A percentile compares a stretch with the other conserved stretches of the same genome.
Evolutionary conservation across 2,888 invertebrate species (phyloP).

Genomic region (Lasiommata megera): DNA sequence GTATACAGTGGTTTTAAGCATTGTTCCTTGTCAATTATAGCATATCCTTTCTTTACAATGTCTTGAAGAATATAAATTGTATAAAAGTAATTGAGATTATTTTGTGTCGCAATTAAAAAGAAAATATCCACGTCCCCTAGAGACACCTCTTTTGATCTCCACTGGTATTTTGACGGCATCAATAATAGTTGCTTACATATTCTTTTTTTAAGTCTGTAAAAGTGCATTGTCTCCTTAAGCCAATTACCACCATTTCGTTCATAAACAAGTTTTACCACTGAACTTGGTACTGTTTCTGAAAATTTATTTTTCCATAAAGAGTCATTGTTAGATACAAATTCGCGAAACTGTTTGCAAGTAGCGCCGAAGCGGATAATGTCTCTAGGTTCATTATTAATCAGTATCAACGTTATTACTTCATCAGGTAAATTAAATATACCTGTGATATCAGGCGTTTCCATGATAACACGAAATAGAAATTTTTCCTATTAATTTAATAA

Average conservation of each 20-base stretch:
- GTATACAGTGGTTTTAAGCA: constrained; percentile 45
- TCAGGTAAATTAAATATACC: constrained; percentile 45
- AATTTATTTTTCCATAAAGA: constrained; percentile 53
- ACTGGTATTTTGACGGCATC: constrained; percentile 51
- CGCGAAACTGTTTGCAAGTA: constrained; percentile 76
- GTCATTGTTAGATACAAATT: constrained; percentile 60
- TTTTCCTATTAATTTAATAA: no score
- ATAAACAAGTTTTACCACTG: constrained; percentile 32
- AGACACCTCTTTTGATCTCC: constrained; percentile 38
- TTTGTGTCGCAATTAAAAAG: constrained; percentile 43
- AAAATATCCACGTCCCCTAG: constrained; percentile 46
- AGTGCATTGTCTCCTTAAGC: constrained; percentile 44
- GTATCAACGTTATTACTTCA: constrained; percentile 50
- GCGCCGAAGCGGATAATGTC: constrained; percentile 77
- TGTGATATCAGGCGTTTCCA: neutral
- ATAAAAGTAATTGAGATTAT: constrained; percentile 47
- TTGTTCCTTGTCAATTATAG: constrained; percentile 33
- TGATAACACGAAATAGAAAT: neutral
- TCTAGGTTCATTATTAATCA: constrained; percentile 39
- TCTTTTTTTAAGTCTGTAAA: constrained; percentile 36
- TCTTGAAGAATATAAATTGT: constrained; percentile 52
- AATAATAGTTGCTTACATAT: constrained; percentile 37
- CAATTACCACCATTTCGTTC: constrained; percentile 41
- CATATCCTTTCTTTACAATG: constrained; percentile 41
- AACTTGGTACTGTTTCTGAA: constrained; percentile 31